Conservation (phyloP, 2,888 invertebrate species). For the Drosophila kanekoi region DNA sequence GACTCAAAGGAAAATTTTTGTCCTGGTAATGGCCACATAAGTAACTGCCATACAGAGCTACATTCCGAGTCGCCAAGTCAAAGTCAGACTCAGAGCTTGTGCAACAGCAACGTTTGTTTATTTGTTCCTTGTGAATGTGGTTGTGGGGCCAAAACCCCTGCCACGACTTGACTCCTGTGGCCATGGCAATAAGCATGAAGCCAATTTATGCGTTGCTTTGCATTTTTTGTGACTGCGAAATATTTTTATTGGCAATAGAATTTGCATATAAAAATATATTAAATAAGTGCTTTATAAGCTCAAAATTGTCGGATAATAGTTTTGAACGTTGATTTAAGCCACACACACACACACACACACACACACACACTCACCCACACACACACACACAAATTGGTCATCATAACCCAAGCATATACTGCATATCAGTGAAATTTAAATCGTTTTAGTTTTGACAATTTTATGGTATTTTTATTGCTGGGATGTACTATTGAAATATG, state of each 20-base stretch:
- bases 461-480: no score
- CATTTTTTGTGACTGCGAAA: constrained; percentile 48
- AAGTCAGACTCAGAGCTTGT: neutral
- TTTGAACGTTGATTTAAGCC: neutral
- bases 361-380: no score
- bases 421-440: neutral
- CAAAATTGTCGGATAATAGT: neutral
- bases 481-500: neutral
- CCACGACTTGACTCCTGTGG: constrained; percentile 34
- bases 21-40: constrained; percentile 30
- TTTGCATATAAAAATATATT: neutral
- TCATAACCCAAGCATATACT: neutral
- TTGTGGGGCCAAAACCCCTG: constrained; percentile 1
- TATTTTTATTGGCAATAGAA: constrained; percentile 49
- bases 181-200: constrained; percentile 60
- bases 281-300: neutral
- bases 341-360: no score
- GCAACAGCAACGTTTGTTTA: constrained; percentile 39
- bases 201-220: constrained; percentile 65
- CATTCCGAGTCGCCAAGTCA: constrained; percentile 10
- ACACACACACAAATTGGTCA: no score
- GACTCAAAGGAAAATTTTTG: constrained; percentile 32
- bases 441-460: neutral
- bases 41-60: constrained; percentile 21
- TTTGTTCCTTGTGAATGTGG: constrained; percentile 27